Conservation (phyloP, 1,140 invertebrate genomes). For the Drosophila aff. region DNA sequence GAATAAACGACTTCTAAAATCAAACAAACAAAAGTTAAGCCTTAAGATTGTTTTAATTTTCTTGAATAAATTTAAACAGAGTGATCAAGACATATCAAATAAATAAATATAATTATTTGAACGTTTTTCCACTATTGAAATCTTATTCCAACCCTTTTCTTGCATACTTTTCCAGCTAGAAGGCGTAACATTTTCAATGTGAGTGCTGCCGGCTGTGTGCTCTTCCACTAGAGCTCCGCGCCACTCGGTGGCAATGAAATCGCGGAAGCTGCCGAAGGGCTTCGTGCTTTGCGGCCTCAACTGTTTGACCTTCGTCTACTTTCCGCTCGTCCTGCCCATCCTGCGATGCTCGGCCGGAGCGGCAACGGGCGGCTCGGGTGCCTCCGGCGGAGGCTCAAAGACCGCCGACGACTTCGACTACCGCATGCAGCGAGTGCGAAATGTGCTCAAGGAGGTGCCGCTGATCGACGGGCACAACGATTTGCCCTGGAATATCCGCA, state of each 20-base stretch:
- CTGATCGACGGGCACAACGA: slow-evolving; percentile 92
- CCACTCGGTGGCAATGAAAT: slow-evolving; percentile 84
- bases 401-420: slow-evolving; percentile 80
- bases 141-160: not conserved
- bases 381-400: slow-evolving; percentile 21
- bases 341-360: slow-evolving; percentile 67
- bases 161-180: slow-evolving; percentile 41
- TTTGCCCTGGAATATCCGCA: slow-evolving; percentile 93
- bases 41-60: not conserved
- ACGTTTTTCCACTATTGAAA: not conserved
- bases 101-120: no score
- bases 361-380: slow-evolving; percentile 13
- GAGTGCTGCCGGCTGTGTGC: slow-evolving; percentile 68
- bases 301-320: slow-evolving; percentile 80
- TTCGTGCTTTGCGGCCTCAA: slow-evolving; percentile 83
- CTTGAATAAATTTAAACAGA: no score
- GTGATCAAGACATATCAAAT: no score
- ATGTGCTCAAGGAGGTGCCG: slow-evolving; percentile 87
- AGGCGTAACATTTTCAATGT: slow-evolving; percentile 74
- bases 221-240: slow-evolving; percentile 64
- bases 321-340: slow-evolving; percentile 78
- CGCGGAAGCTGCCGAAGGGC: slow-evolving; percentile 82
- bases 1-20: not conserved
- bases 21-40: not conserved
- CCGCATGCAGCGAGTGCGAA: slow-evolving; percentile 86